Base-by-base conservation (phyloP, 1,140 invertebrate genomes). In the Drosophila grimshawi region DNA sequence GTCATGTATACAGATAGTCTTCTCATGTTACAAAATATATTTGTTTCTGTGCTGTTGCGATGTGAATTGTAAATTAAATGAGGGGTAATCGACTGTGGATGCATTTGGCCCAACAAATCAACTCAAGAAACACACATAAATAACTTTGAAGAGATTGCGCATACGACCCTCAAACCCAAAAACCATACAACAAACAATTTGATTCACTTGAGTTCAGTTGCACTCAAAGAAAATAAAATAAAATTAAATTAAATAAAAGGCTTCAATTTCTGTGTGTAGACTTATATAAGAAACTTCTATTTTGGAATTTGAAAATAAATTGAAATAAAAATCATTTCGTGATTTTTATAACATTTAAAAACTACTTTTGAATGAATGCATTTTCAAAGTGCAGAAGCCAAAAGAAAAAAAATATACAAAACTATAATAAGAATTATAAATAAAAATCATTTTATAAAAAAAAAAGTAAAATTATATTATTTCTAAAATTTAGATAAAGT, bases 81-180 rank as follows among this genome's bases (percentile, higher is more conserved):
- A 52, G 11, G 52, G 39, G 39, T 76, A 82, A 85, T 85, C 64
- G 80, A 80, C 57, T 80, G 76, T 76, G 63, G 59, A 67, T 78
- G 74, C 71, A 66, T 53, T 61, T 65, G 64, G 37, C 61, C 61
- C 66, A 52, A 63, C 52, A 74, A 77, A 81, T 72, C 70, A 67
- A 33, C 33, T 30, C 29, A 7, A 49, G 30, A 45, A 27, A 41
- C 10, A 43, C 11, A 46, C 4, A 45, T 29, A 49, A n/a, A 11
- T 37, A 43, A 39, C 8, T 35, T 35, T 48, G 32, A 37, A 49
- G 30, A 74, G 62, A 70, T 70, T 59, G 52, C 72, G 72, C 32
- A 75, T 70, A 75, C 72, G 72, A 64, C 33, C 3, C 32, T 10
- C 39, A 43, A 53, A 19, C 30, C 10, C 32, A 10, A 57, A 49